Conservation (phyloP, 2,797 vertebrate genomes). For the Tamandua tetradactyla region DNA sequence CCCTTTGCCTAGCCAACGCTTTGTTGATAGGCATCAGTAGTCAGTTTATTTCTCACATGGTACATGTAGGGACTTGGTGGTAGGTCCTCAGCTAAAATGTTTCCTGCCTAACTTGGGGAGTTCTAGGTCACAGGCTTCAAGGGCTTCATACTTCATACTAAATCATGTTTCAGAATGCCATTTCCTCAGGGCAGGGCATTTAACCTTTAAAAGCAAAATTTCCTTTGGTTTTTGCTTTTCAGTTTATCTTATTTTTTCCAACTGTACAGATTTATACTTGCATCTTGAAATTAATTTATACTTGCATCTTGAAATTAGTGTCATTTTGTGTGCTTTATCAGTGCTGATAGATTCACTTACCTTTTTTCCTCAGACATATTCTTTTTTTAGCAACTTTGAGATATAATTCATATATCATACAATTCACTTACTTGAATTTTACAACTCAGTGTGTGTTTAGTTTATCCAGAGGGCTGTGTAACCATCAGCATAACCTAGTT, state of each 20-base stretch:
- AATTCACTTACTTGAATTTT: neutral
- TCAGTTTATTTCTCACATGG: neutral
- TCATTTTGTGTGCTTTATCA: neutral
- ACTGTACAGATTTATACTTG: neutral
- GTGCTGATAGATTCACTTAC: neutral
- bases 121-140: neutral
- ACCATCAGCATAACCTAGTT: neutral
- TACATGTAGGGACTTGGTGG: neutral
- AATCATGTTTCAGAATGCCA: neutral
- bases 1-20: neutral
- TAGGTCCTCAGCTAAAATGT: neutral
- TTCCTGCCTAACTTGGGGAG: neutral
- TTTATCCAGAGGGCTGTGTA: neutral
- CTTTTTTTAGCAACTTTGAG: neutral
- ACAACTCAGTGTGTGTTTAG: neutral
- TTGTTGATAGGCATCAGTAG: neutral
- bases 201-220: conserved; percentile 25
- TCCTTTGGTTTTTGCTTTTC: neutral
- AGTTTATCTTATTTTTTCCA: neutral
- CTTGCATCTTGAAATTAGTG: too few species aligned
- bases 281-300: too few species aligned
- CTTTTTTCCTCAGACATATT: neutral
- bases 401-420: neutral
- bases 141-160: neutral
- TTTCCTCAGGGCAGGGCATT: neutral